Evolutionary conservation across 1,140 invertebrate species (phyloP).

Genomic region (Lepidostoma basale): DNA sequence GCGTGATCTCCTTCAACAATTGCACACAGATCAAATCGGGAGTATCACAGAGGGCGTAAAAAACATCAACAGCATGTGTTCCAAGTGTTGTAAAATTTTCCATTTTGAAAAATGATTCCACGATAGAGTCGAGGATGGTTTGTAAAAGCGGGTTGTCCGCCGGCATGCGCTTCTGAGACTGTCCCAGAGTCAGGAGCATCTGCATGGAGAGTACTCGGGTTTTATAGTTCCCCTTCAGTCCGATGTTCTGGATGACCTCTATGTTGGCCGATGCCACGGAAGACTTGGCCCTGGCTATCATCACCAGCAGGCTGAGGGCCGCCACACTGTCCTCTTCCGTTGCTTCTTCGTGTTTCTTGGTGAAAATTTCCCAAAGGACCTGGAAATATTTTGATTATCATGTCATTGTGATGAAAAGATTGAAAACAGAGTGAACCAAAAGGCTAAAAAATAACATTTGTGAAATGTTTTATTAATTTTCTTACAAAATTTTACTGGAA

Average conservation of each 20-base stretch:
- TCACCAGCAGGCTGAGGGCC: constrained; percentile 75
- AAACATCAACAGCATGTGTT: constrained; percentile 51
- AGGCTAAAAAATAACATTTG: too few relatives aligned
- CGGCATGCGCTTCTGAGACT: constrained; percentile 53
- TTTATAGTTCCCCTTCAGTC: constrained; percentile 54
- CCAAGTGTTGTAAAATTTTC: constrained; percentile 54
- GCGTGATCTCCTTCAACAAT: constrained; percentile 54
- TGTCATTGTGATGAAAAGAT: constrained; percentile 15
- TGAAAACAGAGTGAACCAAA: too few relatives aligned
- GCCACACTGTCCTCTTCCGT: constrained; percentile 70
- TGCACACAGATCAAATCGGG: constrained; percentile 54
- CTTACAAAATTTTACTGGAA: too few relatives aligned
- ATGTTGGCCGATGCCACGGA: constrained; percentile 63
- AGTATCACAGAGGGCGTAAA: constrained; percentile 57
- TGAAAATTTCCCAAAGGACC: constrained; percentile 83
- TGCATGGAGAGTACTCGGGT: constrained; percentile 52
- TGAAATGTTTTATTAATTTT: too few relatives aligned
- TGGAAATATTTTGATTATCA: constrained; percentile 54
- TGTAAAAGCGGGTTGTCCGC: constrained; percentile 52
- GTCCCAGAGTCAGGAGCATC: constrained; percentile 51
- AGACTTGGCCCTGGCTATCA: constrained; percentile 66
- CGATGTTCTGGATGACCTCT: constrained; percentile 60
- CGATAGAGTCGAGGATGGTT: constrained; percentile 51
- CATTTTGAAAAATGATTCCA: constrained; percentile 53
- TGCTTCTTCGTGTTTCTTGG: constrained; percentile 74